Conservation (phyloP, 2,888 invertebrate species). For the Parochlus steinenii region DNA sequence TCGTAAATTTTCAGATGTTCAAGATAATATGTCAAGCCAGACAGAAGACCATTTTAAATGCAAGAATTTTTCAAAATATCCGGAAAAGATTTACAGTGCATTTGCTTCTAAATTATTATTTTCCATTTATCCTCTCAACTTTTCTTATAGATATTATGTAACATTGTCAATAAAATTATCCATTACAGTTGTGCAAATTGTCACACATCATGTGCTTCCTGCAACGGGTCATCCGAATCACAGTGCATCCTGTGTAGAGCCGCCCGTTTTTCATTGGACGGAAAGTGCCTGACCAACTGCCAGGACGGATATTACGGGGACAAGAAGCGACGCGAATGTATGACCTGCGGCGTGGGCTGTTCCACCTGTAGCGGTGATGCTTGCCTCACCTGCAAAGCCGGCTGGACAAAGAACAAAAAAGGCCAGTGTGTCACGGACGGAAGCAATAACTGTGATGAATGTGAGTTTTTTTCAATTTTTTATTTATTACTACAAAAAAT, state of each 20-base stretch:
- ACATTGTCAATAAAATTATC: no score
- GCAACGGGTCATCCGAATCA: slow-evolving; percentile 56
- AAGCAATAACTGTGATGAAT: slow-evolving; percentile 48
- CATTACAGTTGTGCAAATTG: slow-evolving; percentile 54
- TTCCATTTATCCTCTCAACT: no score
- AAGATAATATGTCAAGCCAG: no score
- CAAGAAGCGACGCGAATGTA: slow-evolving; percentile 61
- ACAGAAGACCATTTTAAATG: no score
- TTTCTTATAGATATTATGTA: no score
- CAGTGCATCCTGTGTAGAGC: slow-evolving; percentile 70
- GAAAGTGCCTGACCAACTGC: slow-evolving; percentile 54
- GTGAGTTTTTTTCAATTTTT: slow-evolving; percentile 36
- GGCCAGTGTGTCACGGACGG: slow-evolving; percentile 55
- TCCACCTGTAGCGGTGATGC: slow-evolving; percentile 52
- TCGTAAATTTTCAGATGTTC: no score
- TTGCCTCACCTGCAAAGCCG: slow-evolving; percentile 55
- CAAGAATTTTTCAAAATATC: no score
- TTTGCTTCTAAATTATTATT: no score
- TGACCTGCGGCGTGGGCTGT: slow-evolving; percentile 61
- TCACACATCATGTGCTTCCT: slow-evolving; percentile 64
- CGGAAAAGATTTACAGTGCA: no score
- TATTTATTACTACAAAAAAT: no score
- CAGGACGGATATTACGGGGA: slow-evolving; percentile 60
- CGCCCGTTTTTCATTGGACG: slow-evolving; percentile 52
- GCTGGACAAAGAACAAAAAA: slow-evolving; percentile 62